Conservation (phyloP, 2,797 vertebrate species). For the Protonibea diacanthus region DNA sequence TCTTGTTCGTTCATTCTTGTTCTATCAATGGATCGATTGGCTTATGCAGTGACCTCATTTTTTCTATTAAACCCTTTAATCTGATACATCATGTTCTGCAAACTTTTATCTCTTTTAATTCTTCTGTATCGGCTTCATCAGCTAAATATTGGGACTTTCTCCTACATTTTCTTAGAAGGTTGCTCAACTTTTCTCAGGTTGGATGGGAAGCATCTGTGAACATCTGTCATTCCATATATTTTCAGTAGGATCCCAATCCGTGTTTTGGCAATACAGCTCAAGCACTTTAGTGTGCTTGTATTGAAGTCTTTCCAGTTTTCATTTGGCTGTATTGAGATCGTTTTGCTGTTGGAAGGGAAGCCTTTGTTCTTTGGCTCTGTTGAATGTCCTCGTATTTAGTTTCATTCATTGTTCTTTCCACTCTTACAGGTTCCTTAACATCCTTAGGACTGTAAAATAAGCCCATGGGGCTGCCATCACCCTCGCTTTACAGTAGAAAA, state of each 20-base stretch:
- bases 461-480: background rate
- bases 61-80: background rate
- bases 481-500: slow-evolving; percentile 12
- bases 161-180: background rate
- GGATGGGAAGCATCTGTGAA: slow-evolving; percentile 32
- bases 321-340: slow-evolving; percentile 49
- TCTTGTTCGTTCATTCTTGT: background rate
- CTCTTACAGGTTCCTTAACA: background rate
- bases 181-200: slow-evolving; percentile 20
- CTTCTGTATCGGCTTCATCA: background rate
- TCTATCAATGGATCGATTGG: background rate
- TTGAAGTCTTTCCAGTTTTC: slow-evolving; percentile 53
- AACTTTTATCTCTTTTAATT: background rate
- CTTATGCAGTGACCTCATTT: background rate
- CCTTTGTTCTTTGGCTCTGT: slow-evolving; percentile 47
- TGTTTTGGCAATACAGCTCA: slow-evolving; percentile 39
- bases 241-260: slow-evolving; percentile 38
- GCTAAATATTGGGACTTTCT: background rate
- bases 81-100: background rate
- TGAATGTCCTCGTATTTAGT: slow-evolving; percentile 32
- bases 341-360: slow-evolving; percentile 25
- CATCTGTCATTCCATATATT: slow-evolving; percentile 39
- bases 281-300: slow-evolving; percentile 30
- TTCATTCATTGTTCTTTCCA: slow-evolving; percentile 34
- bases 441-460: slow-evolving; percentile 10